phyloP scores from a whole-genome alignment of 2,797 vertebrate genomes.

The Hydrolagus colliei region DNA sequence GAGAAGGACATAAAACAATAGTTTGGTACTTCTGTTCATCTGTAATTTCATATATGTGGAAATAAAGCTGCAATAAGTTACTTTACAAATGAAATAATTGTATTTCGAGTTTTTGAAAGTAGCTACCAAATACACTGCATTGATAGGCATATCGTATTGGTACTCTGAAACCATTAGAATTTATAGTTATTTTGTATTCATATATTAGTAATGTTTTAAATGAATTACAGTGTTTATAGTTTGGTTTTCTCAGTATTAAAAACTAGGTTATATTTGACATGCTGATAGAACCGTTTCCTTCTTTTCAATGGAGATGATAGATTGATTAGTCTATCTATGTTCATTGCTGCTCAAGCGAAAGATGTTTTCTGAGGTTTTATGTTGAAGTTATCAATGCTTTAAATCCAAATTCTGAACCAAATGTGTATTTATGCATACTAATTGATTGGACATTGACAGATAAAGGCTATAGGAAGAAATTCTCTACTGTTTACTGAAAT shows the following conservation, averaged over 20 bases:
- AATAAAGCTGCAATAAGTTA: constrained; percentile 5
- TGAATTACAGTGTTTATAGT: neutral
- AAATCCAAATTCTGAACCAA: neutral
- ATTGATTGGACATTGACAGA: neutral
- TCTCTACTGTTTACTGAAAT: neutral
- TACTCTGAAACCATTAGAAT: neutral
- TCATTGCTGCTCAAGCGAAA: too few relatives aligned
- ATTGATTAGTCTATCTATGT: neutral
- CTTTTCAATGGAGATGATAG: neutral
- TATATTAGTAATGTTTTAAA: neutral
- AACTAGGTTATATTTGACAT: too few relatives aligned
- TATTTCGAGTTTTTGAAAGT: neutral
- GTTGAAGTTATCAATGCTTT: neutral
- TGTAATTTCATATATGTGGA: neutral
- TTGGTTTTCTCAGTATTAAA: neutral
- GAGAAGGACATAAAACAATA: neutral
- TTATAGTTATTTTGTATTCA: neutral
- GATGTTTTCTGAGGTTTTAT: neutral
- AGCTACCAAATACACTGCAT: neutral
- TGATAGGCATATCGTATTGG: neutral
- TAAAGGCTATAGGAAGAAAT: neutral
- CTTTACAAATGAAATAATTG: neutral
- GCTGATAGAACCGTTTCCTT: neutral
- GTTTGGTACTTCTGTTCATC: neutral
- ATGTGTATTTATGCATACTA: neutral